Conservation (phyloP, 2,797 vertebrate species). For the Apogon talboti region DNA sequence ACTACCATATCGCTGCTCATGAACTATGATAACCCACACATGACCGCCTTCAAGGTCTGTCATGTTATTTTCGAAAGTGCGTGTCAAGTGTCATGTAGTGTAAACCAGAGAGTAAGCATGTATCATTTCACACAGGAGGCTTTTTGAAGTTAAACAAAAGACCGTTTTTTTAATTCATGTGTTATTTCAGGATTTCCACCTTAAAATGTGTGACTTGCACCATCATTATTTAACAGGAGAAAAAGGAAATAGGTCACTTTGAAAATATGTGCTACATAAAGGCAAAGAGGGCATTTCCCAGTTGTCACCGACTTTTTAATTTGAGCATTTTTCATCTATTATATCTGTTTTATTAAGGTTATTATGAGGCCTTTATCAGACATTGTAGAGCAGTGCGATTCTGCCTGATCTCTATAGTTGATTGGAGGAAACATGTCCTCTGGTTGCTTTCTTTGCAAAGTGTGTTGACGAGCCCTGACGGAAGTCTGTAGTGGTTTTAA, state of each 20-base stretch:
- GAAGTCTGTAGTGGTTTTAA: constrained; percentile 75
- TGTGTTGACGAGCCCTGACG: constrained; percentile 42
- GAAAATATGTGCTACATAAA: constrained; percentile 1
- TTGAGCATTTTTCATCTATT: too few relatives aligned
- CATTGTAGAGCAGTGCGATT: constrained; percentile 2
- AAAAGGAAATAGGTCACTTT: background rate
- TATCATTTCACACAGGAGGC: background rate
- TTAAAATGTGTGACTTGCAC: background rate
- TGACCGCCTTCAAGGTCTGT: constrained; percentile 28
- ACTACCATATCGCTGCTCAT: constrained; percentile 9
- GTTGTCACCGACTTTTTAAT: background rate
- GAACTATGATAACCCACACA: constrained; percentile 38
- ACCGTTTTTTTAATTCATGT: constrained; percentile 4
- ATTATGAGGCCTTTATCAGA: background rate
- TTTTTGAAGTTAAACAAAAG: background rate
- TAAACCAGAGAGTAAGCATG: background rate
- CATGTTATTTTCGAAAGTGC: constrained; percentile 17
- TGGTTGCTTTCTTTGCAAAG: constrained; percentile 24
- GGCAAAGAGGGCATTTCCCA: background rate
- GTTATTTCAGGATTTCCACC: background rate
- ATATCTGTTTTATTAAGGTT: too few relatives aligned
- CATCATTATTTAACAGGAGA: background rate
- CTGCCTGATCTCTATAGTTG: constrained; percentile 53
- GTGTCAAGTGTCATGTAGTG: background rate
- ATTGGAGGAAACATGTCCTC: constrained; percentile 44